These are phyloP conservation scores for Heliothis peltigera DNA, from an alignment of 2,888 invertebrate species.

Conservation along the genomic window DNA sequence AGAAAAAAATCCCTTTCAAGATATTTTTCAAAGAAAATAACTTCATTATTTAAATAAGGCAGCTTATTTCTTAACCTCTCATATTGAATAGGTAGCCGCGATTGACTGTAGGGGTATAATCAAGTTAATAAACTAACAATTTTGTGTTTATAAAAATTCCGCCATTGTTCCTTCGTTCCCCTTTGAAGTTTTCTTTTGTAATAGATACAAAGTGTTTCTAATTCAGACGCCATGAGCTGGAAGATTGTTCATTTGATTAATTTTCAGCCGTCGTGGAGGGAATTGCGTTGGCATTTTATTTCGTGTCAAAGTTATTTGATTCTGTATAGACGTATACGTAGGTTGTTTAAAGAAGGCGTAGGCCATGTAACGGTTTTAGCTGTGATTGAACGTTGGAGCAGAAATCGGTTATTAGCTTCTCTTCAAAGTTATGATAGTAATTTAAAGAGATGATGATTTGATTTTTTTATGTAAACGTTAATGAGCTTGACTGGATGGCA, in stretches of 20 bases:
- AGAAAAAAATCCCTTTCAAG: too few species aligned
- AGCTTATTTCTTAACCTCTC: slow-evolving; percentile 33
- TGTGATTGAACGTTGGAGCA: slow-evolving; percentile 6
- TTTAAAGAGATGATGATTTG: slow-evolving; percentile 9
- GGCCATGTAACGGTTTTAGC: not conserved
- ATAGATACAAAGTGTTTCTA: slow-evolving; percentile 73
- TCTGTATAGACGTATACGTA: slow-evolving; percentile 4
- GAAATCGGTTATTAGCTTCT: not conserved
- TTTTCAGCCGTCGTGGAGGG: slow-evolving; percentile 63
- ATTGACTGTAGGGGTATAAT: slow-evolving; percentile 46
- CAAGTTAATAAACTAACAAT: slow-evolving; percentile 65
- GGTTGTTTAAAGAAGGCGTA: not conserved
- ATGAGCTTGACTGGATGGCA: slow-evolving; percentile 2
- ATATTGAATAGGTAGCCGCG: slow-evolving; percentile 32
- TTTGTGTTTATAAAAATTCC: slow-evolving; percentile 62
- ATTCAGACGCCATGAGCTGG: slow-evolving; percentile 72
- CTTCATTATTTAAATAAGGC: not conserved
- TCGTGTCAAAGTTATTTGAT: slow-evolving; percentile 41
- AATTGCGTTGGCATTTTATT: slow-evolving; percentile 50
- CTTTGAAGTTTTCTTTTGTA: slow-evolving; percentile 75
- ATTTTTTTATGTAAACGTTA: not conserved
- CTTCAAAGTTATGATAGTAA: slow-evolving; percentile 15
- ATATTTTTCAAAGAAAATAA: slow-evolving; percentile 7
- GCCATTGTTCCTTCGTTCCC: slow-evolving; percentile 47
- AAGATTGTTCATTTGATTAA: slow-evolving; percentile 77